Evolutionary conservation across 2,113 vertebrate genomes (phyloP), one percentile per base, ranked within the genome.

Genomic region (Elgaria multicarinata): DNA sequence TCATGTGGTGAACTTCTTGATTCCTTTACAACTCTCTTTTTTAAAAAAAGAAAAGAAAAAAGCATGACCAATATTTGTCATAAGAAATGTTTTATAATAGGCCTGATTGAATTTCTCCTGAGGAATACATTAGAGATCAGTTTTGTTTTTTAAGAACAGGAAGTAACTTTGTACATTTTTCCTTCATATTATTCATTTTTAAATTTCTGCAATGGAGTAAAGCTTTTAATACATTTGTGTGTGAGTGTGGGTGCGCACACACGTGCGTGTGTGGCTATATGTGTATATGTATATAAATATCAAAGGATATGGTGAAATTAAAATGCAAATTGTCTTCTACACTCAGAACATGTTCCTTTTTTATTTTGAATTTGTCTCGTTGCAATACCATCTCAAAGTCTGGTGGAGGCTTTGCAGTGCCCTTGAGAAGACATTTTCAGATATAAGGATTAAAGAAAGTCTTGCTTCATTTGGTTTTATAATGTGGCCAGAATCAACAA

Each of bases 11-110:
- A 90, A 81, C 85, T 93, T 90, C 87, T 92, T 88, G 90, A 94
- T 95, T 94, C 64, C 87, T 94, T 96, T 95, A 80, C 79, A 94
- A 92, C 95, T 18, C 6, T 91, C 53, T 76, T 74, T 75, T 36
- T 20, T 18, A 24, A 4, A 31, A 33, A 50, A n/a, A n/a, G n/a
- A n/a, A n/a, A n/a, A n/a, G n/a, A n/a, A n/a, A n/a, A 69, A 18
- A 91, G 91, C 87, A 93, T 87, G 92, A 87, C 55, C 90, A 83
- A 81, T 85, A 82, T 83, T 91, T 93, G 93, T 91, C 72, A 4
- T 92, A 90, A 93, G 86, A 96, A 93, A 89, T 94, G 92, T 94
- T 95, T 91, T 96, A 92, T 95, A 95, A 92, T 89, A 55, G 58
- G 88, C 89, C 90, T 82, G 67, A 90, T 81, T 93, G 86, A 80